Conservation (phyloP, 2,888 invertebrate genomes). For the Ennomos quercinarius region DNA sequence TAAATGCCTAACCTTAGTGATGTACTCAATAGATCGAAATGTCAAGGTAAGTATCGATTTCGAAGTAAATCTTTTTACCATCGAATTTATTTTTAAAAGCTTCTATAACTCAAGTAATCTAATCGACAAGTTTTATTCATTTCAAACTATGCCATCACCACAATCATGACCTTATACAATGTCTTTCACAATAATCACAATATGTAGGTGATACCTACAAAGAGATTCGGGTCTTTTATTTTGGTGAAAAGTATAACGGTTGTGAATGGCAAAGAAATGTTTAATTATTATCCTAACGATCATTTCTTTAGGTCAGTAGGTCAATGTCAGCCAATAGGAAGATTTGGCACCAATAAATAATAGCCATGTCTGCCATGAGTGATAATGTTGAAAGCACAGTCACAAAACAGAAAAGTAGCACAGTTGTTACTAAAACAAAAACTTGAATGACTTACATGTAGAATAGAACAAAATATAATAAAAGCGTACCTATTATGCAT, state of each 20-base stretch:
- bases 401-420: too few species aligned
- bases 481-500: slow-evolving; percentile 7
- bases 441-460: slow-evolving; percentile 7
- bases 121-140: too few species aligned
- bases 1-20: too few species aligned
- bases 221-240: slow-evolving; percentile 21
- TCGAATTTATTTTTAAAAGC: too few species aligned
- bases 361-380: slow-evolving; percentile 22
- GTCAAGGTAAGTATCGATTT: too few species aligned
- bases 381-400: slow-evolving; percentile 14
- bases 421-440: slow-evolving; percentile 10
- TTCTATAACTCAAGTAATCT: too few species aligned
- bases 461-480: slow-evolving; percentile 5
- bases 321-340: slow-evolving; percentile 24
- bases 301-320: slow-evolving; percentile 25
- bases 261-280: slow-evolving; percentile 12
- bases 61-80: not conserved
- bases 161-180: slow-evolving; percentile 6
- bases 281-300: slow-evolving; percentile 6
- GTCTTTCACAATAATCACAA: slow-evolving; percentile 7
- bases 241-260: slow-evolving; percentile 23
- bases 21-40: not conserved
- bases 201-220: slow-evolving; percentile 31
- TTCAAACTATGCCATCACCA: not conserved
- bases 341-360: slow-evolving; percentile 21